Percentiles rank a stretch among this genome's conserved stretches.
Conservation (phyloP, 1,140 invertebrate species). For the Eriocheir sinensis region DNA sequence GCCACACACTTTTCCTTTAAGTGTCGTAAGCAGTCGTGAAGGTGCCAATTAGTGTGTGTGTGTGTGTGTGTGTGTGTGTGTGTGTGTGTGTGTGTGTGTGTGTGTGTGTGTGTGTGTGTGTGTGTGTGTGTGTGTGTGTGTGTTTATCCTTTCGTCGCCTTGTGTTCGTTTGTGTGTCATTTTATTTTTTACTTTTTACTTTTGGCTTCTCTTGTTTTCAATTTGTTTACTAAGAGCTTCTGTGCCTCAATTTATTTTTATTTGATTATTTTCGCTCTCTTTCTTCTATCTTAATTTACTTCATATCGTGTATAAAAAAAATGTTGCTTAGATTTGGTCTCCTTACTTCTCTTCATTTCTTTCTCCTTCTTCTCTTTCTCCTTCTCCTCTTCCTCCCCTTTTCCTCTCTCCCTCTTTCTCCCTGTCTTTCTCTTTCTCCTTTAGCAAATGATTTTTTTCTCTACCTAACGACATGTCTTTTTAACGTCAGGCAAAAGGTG, state of each 20-base stretch:
- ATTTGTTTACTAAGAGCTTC: constrained; percentile 7
- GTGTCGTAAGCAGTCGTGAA: background rate
- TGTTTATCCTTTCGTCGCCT: background rate
- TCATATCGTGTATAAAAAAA: too few species aligned
- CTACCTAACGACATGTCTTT: background rate
- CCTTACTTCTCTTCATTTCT: background rate
- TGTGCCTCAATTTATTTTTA: background rate
- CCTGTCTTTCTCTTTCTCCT: background rate
- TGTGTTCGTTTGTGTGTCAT: background rate
- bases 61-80: constrained; percentile 7
- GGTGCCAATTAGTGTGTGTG: constrained; percentile 2
- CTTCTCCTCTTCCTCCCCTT: background rate
- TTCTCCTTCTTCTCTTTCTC: background rate
- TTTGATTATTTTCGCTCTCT: background rate
- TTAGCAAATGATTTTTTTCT: background rate
- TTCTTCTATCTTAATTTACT: background rate
- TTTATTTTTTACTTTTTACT: too few species aligned
- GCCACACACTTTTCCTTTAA: background rate
- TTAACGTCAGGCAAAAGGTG: background rate
- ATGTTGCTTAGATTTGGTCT: too few species aligned
- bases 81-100: constrained; percentile 9
- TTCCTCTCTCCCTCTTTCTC: too few species aligned
- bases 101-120: constrained; percentile 11
- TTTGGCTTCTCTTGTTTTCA: background rate
- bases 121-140: constrained; percentile 22